Percentiles rank a stretch among this genome's conserved stretches.
phyloP scores from a whole-genome alignment of 2,888 invertebrate genomes.

The Harpalus rufipes region DNA sequence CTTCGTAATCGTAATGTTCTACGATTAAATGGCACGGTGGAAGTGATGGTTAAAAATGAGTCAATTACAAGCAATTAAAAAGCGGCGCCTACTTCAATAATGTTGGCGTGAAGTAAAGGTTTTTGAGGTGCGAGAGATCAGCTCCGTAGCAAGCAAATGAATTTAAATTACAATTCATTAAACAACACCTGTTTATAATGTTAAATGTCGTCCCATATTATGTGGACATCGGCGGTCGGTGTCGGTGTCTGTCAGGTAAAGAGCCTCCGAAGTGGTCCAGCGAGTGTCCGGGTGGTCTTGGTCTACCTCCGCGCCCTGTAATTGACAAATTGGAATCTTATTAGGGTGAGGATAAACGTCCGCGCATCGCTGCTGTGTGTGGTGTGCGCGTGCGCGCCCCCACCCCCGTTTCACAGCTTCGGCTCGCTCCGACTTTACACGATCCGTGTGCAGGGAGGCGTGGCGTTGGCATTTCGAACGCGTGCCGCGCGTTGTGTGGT shows the following conservation, averaged over 20 bases:
- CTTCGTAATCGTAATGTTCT: no score
- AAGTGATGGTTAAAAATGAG: constrained; percentile 13
- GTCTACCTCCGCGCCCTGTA: constrained; percentile 79
- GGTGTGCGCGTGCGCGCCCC: constrained; percentile 79
- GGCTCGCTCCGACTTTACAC: constrained; percentile 70
- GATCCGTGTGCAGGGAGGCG: constrained; percentile 71
- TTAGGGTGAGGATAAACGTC: constrained; percentile 81
- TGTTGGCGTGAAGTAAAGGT: constrained; percentile 16
- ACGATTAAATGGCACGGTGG: neutral
- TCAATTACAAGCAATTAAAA: constrained; percentile 25
- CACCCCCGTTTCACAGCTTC: constrained; percentile 79
- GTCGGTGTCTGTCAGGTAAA: constrained; percentile 23
- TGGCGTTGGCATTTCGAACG: constrained; percentile 73
- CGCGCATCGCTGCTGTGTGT: constrained; percentile 71
- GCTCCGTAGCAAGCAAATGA: constrained; percentile 54
- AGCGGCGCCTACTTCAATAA: constrained; percentile 12
- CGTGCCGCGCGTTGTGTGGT: constrained; percentile 89
- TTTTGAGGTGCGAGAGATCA: constrained; percentile 45
- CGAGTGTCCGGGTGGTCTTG: constrained; percentile 71
- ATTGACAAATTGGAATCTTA: constrained; percentile 87
- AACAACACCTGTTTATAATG: constrained; percentile 65
- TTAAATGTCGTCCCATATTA: constrained; percentile 64
- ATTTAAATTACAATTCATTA: constrained; percentile 66
- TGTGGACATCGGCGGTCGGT: constrained; percentile 54
- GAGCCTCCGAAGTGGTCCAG: constrained; percentile 67